Conservation (phyloP, 1,140 invertebrate genomes). For the Aricia agestis region DNA sequence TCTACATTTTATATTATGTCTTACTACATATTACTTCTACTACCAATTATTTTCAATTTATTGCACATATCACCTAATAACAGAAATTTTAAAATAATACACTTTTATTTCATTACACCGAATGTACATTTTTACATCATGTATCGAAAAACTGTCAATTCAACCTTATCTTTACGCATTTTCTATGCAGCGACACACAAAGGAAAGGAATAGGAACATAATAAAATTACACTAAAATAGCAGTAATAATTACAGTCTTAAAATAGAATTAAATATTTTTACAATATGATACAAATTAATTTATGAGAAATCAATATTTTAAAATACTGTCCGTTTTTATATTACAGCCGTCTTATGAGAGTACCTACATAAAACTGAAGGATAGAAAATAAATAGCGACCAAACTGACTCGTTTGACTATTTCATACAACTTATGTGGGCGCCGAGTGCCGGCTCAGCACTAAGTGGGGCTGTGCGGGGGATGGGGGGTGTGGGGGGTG, state of each 20-base stretch:
- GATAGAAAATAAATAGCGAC: slow-evolving; percentile 22
- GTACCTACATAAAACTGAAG: slow-evolving; percentile 17
- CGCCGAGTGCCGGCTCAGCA: neutral
- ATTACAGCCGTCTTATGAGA: slow-evolving; percentile 30
- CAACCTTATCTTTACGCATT: slow-evolving; percentile 6
- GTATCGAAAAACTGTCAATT: slow-evolving; percentile 8
- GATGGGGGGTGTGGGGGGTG: slow-evolving; percentile 50
- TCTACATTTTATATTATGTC: slow-evolving; percentile 58
- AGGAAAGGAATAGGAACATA: slow-evolving; percentile 74
- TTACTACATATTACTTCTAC: slow-evolving; percentile 45
- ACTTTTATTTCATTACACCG: slow-evolving; percentile 28
- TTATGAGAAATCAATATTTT: slow-evolving; percentile 10
- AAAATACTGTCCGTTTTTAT: slow-evolving; percentile 14
- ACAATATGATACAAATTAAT: slow-evolving; percentile 63
- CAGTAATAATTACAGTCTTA: slow-evolving; percentile 69
- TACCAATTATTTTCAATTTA: slow-evolving; percentile 49
- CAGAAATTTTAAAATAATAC: slow-evolving; percentile 36
- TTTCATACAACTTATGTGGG: neutral
- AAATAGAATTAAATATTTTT: slow-evolving; percentile 64
- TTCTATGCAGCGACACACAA: slow-evolving; percentile 23
- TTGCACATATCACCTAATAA: slow-evolving; percentile 66
- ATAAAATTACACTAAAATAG: slow-evolving; percentile 45
- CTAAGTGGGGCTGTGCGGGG: slow-evolving; percentile 77
- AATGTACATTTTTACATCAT: slow-evolving; percentile 16
- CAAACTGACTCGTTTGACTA: slow-evolving; percentile 17